Evolutionary conservation across 92 coral and sea anemone species (phyloP).

Genomic region (Phymanthus crucifer): DNA sequence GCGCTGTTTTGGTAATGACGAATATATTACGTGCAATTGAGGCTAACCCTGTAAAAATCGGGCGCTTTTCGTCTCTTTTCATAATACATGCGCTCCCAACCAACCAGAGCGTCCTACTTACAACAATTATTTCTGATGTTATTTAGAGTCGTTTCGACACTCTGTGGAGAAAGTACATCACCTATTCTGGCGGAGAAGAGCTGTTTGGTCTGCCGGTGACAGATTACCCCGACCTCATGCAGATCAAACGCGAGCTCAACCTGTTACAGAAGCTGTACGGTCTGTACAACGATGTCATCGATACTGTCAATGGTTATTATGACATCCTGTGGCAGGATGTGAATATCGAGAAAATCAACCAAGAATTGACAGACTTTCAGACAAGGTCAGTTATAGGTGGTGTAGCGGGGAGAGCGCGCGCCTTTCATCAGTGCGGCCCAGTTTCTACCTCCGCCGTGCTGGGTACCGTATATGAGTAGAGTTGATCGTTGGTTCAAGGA

Average conservation of each 20-base stretch:
- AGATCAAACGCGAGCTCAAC: conserved; percentile 87
- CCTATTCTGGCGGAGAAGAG: conserved; percentile 99
- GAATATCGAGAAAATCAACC: conserved; percentile 93
- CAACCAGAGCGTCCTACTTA: too few species aligned
- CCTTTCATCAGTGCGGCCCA: too few species aligned
- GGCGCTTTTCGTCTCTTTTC: too few species aligned
- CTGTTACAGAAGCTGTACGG: conserved; percentile 91
- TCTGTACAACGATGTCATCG: conserved; percentile 94
- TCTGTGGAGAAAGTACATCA: conserved; percentile 96
- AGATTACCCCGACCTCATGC: conserved; percentile 87
- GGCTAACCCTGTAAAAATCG: too few species aligned
- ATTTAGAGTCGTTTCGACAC: conserved; percentile 80
- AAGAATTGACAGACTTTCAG: conserved; percentile 85
- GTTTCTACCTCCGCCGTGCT: too few species aligned
- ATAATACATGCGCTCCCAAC: too few species aligned
- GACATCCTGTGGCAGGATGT: conserved; percentile 97
- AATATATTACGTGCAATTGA: too few species aligned
- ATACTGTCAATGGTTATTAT: conserved; percentile 95
- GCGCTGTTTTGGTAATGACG: too few species aligned
- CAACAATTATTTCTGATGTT: background rate
- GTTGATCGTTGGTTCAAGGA: too few species aligned
- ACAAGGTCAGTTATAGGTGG: conserved; percentile 61
- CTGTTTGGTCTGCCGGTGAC: conserved; percentile 89
- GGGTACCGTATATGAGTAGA: too few species aligned
- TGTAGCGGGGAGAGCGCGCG: too few species aligned